Conservation (phyloP, 2,797 vertebrate species). For the Stomatorhinus walkeri region DNA sequence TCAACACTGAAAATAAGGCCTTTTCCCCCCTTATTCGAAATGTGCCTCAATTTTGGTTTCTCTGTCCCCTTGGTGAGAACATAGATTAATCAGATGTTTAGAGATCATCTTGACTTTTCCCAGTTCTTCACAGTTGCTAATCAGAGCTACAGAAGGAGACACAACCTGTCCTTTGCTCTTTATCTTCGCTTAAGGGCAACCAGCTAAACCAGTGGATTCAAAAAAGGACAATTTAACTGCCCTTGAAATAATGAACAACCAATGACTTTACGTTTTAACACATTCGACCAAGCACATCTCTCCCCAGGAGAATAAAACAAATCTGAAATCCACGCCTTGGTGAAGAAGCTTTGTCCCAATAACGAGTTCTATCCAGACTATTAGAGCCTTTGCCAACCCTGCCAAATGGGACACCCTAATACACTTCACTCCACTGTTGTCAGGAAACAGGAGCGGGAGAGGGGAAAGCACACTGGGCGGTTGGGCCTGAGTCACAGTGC, state of each 20-base stretch:
- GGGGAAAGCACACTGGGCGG: neutral
- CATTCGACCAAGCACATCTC: neutral
- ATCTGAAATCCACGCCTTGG: neutral
- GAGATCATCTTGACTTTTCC: neutral
- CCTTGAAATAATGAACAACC: neutral
- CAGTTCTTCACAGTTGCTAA: neutral
- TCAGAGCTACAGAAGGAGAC: neutral
- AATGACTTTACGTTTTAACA: neutral
- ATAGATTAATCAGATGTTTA: neutral
- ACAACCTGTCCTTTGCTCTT: neutral
- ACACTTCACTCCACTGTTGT: neutral
- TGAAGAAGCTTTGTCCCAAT: slow-evolving; percentile 3
- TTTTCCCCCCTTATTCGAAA: neutral
- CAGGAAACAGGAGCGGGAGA: neutral
- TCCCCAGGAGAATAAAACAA: neutral
- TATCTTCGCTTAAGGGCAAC: neutral
- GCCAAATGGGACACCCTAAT: slow-evolving; percentile 1
- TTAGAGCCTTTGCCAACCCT: neutral
- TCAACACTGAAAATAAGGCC: neutral
- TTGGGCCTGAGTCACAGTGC: slow-evolving; percentile 21
- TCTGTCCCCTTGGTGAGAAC: neutral
- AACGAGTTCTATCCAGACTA: neutral
- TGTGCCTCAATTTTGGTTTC: neutral
- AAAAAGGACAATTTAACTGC: neutral
- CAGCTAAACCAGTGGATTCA: neutral